Percentiles rank a stretch among this genome's conserved stretches.
Conservation (phyloP, 37 sponge, comb jelly and placozoan species). For the Lycopodina hypogea region DNA sequence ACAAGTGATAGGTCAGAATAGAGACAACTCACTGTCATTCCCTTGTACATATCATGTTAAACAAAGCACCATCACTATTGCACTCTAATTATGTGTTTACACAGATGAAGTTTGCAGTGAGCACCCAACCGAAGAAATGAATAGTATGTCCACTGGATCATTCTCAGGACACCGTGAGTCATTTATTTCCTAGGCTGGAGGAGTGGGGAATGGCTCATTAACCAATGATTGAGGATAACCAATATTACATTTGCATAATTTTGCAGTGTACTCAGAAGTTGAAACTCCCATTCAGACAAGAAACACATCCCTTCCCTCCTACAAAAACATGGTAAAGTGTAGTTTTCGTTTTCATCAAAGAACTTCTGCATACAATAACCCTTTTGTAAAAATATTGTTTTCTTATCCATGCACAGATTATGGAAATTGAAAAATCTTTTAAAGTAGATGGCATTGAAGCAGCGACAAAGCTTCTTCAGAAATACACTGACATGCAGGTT, state of each 20-base stretch:
- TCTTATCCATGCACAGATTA: neutral
- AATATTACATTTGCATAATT: neutral
- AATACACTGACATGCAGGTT: neutral
- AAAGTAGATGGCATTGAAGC: neutral
- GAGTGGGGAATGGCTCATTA: neutral
- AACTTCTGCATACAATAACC: neutral
- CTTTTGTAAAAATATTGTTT: neutral
- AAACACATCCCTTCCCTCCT: neutral
- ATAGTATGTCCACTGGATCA: neutral
- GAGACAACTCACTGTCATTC: too few relatives aligned
- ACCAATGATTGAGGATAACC: neutral
- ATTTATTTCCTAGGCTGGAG: too few relatives aligned
- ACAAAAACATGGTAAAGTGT: neutral
- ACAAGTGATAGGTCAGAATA: conserved; percentile 5
- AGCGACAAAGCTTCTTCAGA: neutral
- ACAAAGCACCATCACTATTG: too few relatives aligned
- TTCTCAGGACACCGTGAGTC: neutral
- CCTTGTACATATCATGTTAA: too few relatives aligned
- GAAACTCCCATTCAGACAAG: neutral
- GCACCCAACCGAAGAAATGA: neutral
- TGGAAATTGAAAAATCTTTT: neutral
- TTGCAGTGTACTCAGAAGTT: neutral
- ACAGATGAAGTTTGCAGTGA: conserved; percentile 7
- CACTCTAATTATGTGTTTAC: neutral
- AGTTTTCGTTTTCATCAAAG: neutral